Conservation (phyloP, 1,140 invertebrate species). For the Cherax quadricarinatus region DNA sequence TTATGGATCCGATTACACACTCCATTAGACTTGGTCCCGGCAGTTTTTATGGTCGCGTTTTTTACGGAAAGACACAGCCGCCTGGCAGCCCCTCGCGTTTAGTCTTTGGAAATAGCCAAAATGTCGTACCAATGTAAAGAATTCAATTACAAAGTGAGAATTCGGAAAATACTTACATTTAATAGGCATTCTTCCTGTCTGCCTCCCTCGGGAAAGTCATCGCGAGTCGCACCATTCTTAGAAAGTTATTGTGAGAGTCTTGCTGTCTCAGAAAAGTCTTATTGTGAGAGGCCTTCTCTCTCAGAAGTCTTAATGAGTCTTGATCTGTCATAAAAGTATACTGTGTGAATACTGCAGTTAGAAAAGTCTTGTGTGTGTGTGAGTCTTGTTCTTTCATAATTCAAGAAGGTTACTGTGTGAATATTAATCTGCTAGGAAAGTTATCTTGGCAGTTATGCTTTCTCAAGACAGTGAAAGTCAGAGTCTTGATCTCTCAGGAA, state of each 20-base stretch:
- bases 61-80: constrained; percentile 23
- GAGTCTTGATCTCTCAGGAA: neutral
- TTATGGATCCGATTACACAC: constrained; percentile 54
- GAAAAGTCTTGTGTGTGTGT: neutral
- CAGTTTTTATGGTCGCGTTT: constrained; percentile 31
- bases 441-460: neutral
- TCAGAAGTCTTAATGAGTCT: too few species aligned
- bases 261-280: too few species aligned
- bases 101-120: constrained; percentile 29
- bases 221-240: neutral
- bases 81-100: constrained; percentile 19
- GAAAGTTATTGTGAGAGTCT: neutral
- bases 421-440: neutral
- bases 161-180: constrained; percentile 16
- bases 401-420: neutral
- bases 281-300: too few species aligned
- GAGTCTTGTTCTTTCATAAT: neutral
- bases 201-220: neutral
- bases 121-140: constrained; percentile 36
- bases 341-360: neutral
- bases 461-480: neutral
- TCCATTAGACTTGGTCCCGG: constrained; percentile 45
- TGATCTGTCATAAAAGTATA: too few species aligned
- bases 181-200: neutral
- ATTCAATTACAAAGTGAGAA: constrained; percentile 41